Conservation (phyloP, 2,888 invertebrate species). For the Leptopilina syphax region DNA sequence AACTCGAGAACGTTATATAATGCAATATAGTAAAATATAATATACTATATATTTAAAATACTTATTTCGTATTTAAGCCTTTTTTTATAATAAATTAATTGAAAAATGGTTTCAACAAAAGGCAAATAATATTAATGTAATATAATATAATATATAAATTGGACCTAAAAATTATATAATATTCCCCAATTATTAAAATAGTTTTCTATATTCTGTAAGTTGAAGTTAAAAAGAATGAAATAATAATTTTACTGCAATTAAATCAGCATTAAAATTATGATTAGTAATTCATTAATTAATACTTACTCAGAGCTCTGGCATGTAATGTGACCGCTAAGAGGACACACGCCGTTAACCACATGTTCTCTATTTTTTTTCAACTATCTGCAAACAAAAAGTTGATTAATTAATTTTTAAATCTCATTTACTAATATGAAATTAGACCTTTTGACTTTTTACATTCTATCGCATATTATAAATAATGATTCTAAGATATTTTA, state of each 20-base stretch:
- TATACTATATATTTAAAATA: not conserved
- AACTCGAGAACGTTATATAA: too few relatives aligned
- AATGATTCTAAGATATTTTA: too few relatives aligned
- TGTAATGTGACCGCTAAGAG: constrained; percentile 65
- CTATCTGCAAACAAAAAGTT: constrained; percentile 57
- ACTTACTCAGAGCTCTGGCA: constrained; percentile 70
- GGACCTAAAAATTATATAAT: not conserved
- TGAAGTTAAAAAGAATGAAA: too few relatives aligned
- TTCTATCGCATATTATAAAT: too few relatives aligned
- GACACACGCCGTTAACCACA: constrained; percentile 67
- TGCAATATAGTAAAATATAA: too few relatives aligned
- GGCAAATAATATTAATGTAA: too few relatives aligned
- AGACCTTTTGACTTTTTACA: not conserved
- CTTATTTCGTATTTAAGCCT: too few relatives aligned
- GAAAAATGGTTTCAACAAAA: too few relatives aligned
- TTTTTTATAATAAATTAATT: too few relatives aligned
- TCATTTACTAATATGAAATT: not conserved
- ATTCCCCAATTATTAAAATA: not conserved
- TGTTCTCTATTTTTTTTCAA: constrained; percentile 56
- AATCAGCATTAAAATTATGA: constrained; percentile 3
- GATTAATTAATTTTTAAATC: not conserved
- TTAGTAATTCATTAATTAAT: constrained; percentile 37
- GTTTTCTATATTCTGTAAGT: not conserved
- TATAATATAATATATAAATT: not conserved
- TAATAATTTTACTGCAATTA: constrained; percentile 1